Evolutionary conservation across 2,113 vertebrate genomes (phyloP).

Genomic region (Aspiorhynchus laticeps): DNA sequence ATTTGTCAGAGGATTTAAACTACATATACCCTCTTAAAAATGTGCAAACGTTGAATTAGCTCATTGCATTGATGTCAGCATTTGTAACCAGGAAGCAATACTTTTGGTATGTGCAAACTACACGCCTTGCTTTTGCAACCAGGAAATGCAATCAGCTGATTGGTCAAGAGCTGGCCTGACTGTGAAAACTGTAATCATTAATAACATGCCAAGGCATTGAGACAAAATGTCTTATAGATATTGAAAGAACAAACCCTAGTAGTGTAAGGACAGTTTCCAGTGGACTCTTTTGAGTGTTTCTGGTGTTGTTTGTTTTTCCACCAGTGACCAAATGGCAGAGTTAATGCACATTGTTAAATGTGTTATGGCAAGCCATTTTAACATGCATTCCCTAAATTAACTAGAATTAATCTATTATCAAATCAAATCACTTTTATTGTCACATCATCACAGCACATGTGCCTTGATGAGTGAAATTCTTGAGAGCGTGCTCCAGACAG

Average conservation of each 20-base stretch:
- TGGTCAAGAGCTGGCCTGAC: slow-evolving; percentile 3
- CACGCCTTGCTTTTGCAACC: not conserved
- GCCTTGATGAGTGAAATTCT: too few species aligned
- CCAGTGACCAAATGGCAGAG: not conserved
- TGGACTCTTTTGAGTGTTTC: not conserved
- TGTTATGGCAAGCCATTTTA: not conserved
- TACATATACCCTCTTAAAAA: not conserved
- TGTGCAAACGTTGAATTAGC: not conserved
- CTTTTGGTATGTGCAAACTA: not conserved
- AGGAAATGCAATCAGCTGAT: slow-evolving; percentile 7
- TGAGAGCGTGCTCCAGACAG: too few species aligned
- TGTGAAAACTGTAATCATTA: not conserved
- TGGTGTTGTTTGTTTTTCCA: slow-evolving; percentile 10
- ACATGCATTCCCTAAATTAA: not conserved
- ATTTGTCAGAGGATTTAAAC: not conserved
- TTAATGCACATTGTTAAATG: not conserved
- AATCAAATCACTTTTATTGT: too few species aligned
- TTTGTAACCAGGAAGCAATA: not conserved
- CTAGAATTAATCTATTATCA: not conserved
- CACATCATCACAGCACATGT: too few species aligned
- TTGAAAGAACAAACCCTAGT: not conserved
- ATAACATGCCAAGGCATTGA: not conserved
- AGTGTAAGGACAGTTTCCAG: not conserved
- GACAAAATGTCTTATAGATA: not conserved
- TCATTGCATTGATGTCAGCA: not conserved